These are phyloP conservation scores for Arion vulgaris DNA, from an alignment of 1,140 invertebrate species.

Conservation along the genomic window DNA sequence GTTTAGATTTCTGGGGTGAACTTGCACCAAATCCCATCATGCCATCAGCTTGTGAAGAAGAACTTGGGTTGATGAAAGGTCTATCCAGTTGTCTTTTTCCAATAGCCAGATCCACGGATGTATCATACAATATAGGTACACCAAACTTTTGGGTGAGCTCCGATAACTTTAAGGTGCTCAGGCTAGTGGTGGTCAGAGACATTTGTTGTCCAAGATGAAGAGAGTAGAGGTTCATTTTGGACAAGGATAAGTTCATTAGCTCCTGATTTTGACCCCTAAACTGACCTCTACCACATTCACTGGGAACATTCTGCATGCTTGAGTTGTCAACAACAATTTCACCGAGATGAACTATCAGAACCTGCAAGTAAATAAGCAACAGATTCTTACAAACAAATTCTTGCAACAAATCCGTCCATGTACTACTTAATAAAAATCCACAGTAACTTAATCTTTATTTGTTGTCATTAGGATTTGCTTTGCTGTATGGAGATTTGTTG, in stretches of 20 bases:
- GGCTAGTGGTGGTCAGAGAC: conserved; percentile 9
- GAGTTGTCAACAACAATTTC: conserved; percentile 81
- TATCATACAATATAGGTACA: conserved; percentile 78
- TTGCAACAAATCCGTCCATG: too few relatives aligned
- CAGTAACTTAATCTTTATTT: too few relatives aligned
- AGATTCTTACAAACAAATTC: too few relatives aligned
- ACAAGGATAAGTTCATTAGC: conserved; percentile 52
- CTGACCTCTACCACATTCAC: conserved; percentile 6
- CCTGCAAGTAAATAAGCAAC: conserved; percentile 61
- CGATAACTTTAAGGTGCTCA: conserved; percentile 33
- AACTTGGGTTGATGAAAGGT: conserved; percentile 40
- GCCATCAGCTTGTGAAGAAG: conserved; percentile 20
- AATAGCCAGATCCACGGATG: conserved; percentile 81
- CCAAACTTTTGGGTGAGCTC: conserved; percentile 52
- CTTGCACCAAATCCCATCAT: conserved; percentile 6
- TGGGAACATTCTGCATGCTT: conserved; percentile 18
- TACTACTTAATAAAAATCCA: too few relatives aligned
- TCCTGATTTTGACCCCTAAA: conserved; percentile 21
- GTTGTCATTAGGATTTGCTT: too few relatives aligned
- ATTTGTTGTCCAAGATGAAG: conserved; percentile 77
- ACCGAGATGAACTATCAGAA: conserved; percentile 93
- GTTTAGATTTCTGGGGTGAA: background rate
- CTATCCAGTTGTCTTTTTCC: conserved; percentile 48
- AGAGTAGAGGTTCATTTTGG: conserved; percentile 91
- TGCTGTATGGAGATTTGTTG: too few relatives aligned